phyloP scores from a whole-genome alignment of 2,113 vertebrate species.

The Lampris megalopsis region DNA sequence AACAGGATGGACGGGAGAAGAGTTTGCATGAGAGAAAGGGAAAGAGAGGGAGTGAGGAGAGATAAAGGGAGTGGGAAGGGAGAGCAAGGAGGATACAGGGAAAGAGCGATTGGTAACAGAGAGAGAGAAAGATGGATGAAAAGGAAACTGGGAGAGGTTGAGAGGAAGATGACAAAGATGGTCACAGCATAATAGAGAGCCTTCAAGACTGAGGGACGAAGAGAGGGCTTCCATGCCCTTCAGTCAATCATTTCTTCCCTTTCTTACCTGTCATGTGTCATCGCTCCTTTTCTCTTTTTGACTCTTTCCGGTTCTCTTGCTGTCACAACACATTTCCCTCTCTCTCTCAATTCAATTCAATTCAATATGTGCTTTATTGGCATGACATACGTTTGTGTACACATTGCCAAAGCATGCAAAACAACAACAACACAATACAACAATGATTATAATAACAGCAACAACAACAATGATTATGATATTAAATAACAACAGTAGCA shows the following conservation, averaged over 20 bases:
- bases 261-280: constrained; percentile 12
- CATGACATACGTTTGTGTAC: too few species aligned
- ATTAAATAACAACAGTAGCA: too few species aligned
- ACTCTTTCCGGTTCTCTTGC: not conserved
- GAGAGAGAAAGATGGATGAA: not conserved
- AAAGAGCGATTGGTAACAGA: not conserved
- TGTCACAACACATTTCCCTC: constrained; percentile 20
- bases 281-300: not conserved
- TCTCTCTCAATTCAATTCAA: too few species aligned
- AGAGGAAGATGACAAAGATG: not conserved
- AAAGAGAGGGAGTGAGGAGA: not conserved
- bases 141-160: not conserved
- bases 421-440: too few species aligned
- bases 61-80: too few species aligned
- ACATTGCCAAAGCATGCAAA: too few species aligned
- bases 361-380: too few species aligned
- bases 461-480: too few species aligned
- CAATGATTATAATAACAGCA: too few species aligned
- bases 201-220: not conserved
- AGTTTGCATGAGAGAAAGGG: constrained; percentile 6
- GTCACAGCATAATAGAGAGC: too few species aligned
- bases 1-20: not conserved
- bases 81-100: not conserved
- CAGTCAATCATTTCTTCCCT: not conserved
- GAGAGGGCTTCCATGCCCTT: not conserved